Evolutionary conservation across 2,797 vertebrate species (phyloP).

Genomic region (Galagoides demidoff): DNA sequence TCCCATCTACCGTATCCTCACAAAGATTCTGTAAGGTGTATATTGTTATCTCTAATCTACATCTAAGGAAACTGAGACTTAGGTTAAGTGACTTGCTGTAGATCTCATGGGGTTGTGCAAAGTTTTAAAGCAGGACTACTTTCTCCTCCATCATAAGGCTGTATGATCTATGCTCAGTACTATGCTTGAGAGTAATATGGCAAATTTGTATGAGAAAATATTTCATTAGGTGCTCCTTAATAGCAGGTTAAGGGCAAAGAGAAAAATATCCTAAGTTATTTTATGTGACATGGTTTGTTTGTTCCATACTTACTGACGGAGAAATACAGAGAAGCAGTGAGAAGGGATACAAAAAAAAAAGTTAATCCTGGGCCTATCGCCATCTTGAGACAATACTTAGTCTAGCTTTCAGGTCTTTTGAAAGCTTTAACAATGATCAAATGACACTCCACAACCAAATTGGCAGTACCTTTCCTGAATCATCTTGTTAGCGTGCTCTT

Average conservation of each 20-base stretch:
- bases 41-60: neutral
- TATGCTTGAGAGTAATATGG: neutral
- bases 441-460: conserved; percentile 48
- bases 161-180: neutral
- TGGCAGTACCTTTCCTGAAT: conserved; percentile 57
- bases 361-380: neutral
- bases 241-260: neutral
- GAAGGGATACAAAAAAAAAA: neutral
- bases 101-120: neutral
- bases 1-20: neutral
- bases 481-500: conserved; percentile 64
- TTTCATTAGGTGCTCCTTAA: neutral
- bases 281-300: neutral
- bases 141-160: neutral
- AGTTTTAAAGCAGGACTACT: neutral
- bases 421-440: conserved; percentile 65
- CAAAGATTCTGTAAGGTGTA: neutral
- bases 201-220: neutral
- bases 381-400: conserved; percentile 30
- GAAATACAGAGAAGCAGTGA: neutral
- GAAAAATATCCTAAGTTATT: neutral
- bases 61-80: neutral
- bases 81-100: neutral
- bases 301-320: neutral
- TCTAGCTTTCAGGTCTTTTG: conserved; percentile 12